Evolutionary conservation across 2,888 invertebrate genomes (phyloP), one percentile per base, ranked within the genome.

Genomic region (Sicus ferrugineus): DNA sequence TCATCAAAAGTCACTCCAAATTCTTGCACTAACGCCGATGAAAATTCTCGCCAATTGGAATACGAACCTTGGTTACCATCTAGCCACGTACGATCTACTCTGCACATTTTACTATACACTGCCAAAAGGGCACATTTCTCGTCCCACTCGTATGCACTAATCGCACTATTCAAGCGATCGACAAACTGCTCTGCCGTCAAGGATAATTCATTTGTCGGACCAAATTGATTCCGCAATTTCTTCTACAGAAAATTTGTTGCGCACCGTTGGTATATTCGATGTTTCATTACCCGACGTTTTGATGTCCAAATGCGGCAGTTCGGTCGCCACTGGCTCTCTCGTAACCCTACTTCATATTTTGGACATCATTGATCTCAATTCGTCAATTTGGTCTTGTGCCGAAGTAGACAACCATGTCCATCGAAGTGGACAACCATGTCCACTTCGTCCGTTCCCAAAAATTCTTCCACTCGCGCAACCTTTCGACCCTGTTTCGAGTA

Each of bases 161-260:
- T 62, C 16, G 69, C 63, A 0, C 50, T 58, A 28, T 70, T 46
- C 0, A 71, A 69, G 1, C 71, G 21, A 7, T 64, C 21, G 1
- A 69, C 46, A 31, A 73, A 70, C 23, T 70, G 73, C 19, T 71
- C 61, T 0, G 54, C 70, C 9, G 54, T 64, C 2, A 72, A 16
- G 16, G 67, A 70, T 14, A 21, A 14, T 2, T 65, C 38, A 64
- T 69, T 64, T 0, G 71, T 67, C 11, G 67, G 72, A 50, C 68
- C 52, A 34, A 68, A 72, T 66, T 0, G 68, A 61, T n/a, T 70
- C 70, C 0, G 68, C 56, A 42, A 65, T 72, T 58, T 72, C 68
- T 46, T 46, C 66, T 5, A 72, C 66, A 0, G 69, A 58, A 63
- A 66, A 69, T 23, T 7, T 52, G 7, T 52, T 21, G 52, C 19